Evolutionary conservation across 2,797 vertebrate species (phyloP), one percentile per base, ranked within the genome.

Genomic region (Australoheros facetus): DNA sequence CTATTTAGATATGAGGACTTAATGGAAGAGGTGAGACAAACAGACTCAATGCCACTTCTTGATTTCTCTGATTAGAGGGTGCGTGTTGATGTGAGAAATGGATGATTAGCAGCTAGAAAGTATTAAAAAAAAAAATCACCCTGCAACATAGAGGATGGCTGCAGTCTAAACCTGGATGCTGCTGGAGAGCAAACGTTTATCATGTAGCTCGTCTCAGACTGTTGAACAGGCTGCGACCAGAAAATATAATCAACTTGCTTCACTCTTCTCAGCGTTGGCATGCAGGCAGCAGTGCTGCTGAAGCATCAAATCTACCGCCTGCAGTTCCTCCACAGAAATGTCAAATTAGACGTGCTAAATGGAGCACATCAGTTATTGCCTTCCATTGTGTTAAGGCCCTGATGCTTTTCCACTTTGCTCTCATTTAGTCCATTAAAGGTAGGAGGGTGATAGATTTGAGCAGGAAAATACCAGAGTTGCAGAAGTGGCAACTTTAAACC

Each of bases 301-400:
- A 84, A 82, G 89, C 83, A 51, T 84, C 87, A 87, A 86, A 90
- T 88, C 87, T 77, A 73, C 73, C 71, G 71, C 88, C 92, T 82
- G 86, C 89, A 85, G 88, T 89, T 87, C 77, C 74, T 85, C 80
- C 73, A 55, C 80, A 85, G 79, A 91, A 92, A 92, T 91, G 91
- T 91, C 89, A 86, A 85, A 91, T 89, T 83, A 91, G 86, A 86
- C 74, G 71, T 83, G 90, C 92, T 90, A 91, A 92, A 90, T 86
- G 85, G 85, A 93, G 91, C 92, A 79, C 79, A 85, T 87, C 89
- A 73, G 57, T 86, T 84, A 81, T 73, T 83, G 87, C 83, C 64
- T 81, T 82, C 81, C 60, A 78, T 87, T 85, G 85, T 88, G 84
- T 82, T 73, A 11, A 12, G 54, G 83, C 83, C 89, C 73, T 7